phyloP scores from a whole-genome alignment of 2,113 vertebrate genomes.

The Macquaria australasica region DNA sequence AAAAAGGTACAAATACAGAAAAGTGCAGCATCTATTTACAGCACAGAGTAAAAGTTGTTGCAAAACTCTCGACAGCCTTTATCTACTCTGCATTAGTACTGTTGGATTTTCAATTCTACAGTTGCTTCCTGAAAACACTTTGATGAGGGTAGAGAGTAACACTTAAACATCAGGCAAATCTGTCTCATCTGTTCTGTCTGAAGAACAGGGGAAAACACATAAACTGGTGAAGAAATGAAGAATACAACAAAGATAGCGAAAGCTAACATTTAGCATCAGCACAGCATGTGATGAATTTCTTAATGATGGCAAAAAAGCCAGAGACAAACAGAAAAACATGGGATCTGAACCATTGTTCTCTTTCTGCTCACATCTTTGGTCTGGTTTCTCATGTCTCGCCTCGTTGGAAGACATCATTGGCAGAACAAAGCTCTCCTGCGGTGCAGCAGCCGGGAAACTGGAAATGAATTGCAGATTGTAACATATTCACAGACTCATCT shows the following conservation, averaged over 20 bases:
- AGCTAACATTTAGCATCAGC: background rate
- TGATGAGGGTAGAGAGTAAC: background rate
- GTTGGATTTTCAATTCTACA: background rate
- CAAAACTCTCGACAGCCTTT: background rate
- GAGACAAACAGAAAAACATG: constrained; percentile 20
- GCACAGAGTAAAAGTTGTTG: background rate
- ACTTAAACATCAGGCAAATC: background rate
- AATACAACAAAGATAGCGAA: constrained; percentile 2
- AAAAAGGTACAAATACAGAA: constrained; percentile 87
- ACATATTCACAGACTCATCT: constrained; percentile 25
- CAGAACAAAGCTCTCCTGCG: constrained; percentile 52
- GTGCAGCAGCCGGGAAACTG: constrained; percentile 52
- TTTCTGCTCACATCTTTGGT: constrained; percentile 38
- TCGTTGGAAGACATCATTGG: constrained; percentile 28
- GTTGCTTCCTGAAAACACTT: constrained; percentile 6
- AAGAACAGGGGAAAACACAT: constrained; percentile 11
- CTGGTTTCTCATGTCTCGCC: constrained; percentile 39
- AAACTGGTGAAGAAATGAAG: constrained; percentile 1
- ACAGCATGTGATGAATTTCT: background rate
- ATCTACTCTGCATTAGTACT: background rate
- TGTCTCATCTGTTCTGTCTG: background rate
- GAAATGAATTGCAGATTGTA: constrained; percentile 52
- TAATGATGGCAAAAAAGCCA: constrained; percentile 17
- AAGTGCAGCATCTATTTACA: background rate
- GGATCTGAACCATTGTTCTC: constrained; percentile 48